Evolutionary conservation across 2,797 vertebrate genomes (phyloP).

Genomic region (Benthosema pterotum): DNA sequence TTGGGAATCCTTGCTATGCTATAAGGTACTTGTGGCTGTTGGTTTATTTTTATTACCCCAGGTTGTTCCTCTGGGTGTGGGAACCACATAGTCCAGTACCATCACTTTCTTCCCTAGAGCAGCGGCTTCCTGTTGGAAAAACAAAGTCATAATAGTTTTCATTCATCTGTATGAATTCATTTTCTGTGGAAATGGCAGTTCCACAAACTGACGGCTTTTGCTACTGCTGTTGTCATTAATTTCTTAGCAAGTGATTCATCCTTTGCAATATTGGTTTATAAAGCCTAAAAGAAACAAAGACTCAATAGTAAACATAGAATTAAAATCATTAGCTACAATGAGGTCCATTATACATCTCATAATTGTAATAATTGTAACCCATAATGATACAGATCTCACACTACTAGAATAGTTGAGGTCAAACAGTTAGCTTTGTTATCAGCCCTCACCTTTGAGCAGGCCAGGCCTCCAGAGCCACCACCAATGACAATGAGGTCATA

Average conservation of each 20-base stretch:
- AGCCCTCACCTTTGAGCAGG: conserved; percentile 91
- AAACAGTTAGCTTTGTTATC: neutral
- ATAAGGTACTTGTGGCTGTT: too few species aligned
- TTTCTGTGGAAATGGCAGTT: too few species aligned
- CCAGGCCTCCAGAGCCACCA: conserved; percentile 94
- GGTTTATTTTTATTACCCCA: conserved; percentile 84
- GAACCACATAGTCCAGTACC: conserved; percentile 94
- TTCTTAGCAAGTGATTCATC: too few species aligned
- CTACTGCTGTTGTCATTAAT: too few species aligned
- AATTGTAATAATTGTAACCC: neutral
- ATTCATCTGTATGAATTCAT: too few species aligned
- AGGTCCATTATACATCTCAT: too few species aligned
- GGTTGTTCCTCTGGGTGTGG: conserved; percentile 88
- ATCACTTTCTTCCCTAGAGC: conserved; percentile 92
- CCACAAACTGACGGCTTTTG: too few species aligned
- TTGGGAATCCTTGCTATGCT: too few species aligned
- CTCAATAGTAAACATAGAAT: too few species aligned
- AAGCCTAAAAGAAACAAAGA: too few species aligned
- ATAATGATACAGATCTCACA: neutral
- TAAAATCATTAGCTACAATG: too few species aligned
- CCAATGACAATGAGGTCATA: conserved; percentile 95
- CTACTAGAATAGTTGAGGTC: neutral
- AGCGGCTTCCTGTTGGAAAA: conserved; percentile 86
- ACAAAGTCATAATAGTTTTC: neutral
- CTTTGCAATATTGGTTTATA: too few species aligned